A percentile compares a stretch with the other conserved stretches of the same genome.
phyloP scores from a whole-genome alignment of 23 tunicate species.

The Ciona savignyi region DNA sequence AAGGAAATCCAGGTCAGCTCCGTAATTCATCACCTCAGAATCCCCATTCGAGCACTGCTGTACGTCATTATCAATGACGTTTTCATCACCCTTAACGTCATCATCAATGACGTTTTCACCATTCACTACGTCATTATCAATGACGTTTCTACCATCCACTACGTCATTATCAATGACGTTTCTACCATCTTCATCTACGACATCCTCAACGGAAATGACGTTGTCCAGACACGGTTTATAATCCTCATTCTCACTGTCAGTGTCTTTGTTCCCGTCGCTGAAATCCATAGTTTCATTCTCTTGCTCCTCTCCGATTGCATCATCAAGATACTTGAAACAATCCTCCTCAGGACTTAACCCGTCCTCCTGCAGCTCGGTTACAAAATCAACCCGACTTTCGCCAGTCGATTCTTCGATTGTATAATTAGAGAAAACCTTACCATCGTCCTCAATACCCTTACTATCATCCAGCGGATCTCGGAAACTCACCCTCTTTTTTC shows the following conservation, averaged over 20 bases:
- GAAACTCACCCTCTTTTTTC: conserved; percentile 11
- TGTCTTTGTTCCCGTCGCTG: not conserved
- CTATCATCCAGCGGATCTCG: not conserved
- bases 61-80: not conserved
- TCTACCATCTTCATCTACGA: not conserved
- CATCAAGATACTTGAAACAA: not conserved
- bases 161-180: not conserved
- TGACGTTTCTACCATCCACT: not conserved
- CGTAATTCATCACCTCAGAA: not conserved
- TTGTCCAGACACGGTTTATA: not conserved
- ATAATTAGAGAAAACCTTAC: not conserved
- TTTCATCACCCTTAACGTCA: not conserved
- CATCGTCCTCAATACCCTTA: not conserved
- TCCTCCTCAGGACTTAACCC: not conserved
- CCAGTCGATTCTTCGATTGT: not conserved
- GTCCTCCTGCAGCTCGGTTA: not conserved
- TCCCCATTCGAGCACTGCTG: not conserved
- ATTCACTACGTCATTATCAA: not conserved
- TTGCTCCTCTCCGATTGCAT: not conserved
- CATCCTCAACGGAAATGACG: not conserved
- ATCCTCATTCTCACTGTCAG: not conserved
- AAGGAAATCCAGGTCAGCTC: not conserved
- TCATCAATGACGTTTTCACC: not conserved
- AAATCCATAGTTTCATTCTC: not conserved
- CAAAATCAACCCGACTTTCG: not conserved